These are phyloP conservation scores for Ischnura elegans DNA, from an alignment of 2,888 invertebrate species.

Conservation along the genomic window DNA sequence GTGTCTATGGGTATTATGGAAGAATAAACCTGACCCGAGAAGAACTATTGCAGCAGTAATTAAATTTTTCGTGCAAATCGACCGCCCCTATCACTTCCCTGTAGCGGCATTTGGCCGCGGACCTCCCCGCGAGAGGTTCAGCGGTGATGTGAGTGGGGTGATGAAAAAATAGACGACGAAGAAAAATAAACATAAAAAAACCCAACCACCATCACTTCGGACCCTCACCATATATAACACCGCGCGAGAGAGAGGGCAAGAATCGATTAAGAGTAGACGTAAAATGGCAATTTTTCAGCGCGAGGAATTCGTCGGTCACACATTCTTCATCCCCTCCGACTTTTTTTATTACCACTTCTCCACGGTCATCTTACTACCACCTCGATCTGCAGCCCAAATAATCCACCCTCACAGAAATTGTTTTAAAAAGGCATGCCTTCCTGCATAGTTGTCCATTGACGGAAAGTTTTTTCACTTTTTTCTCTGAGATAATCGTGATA, in stretches of 20 bases:
- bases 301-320: conserved; percentile 6
- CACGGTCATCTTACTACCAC: too few relatives aligned
- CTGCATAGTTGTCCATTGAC: too few relatives aligned
- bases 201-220: too few relatives aligned
- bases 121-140: background rate
- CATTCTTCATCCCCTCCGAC: background rate
- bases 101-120: background rate
- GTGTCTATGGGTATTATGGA: too few relatives aligned
- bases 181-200: too few relatives aligned
- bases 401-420: too few relatives aligned
- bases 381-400: too few relatives aligned
- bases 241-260: conserved; percentile 18
- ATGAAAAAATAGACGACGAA: background rate
- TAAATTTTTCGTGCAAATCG: conserved; percentile 46
- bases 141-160: background rate
- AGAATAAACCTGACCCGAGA: conserved; percentile 13
- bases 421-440: too few relatives aligned
- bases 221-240: background rate
- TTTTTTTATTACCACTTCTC: too few relatives aligned
- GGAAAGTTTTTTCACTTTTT: too few relatives aligned
- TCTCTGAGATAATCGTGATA: too few relatives aligned
- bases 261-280: conserved; percentile 24
- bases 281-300: conserved; percentile 31
- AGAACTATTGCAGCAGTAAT: conserved; percentile 25
- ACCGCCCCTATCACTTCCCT: background rate